Base-by-base conservation (phyloP, 2,113 vertebrate species). In the Centrocercus urophasianus region DNA sequence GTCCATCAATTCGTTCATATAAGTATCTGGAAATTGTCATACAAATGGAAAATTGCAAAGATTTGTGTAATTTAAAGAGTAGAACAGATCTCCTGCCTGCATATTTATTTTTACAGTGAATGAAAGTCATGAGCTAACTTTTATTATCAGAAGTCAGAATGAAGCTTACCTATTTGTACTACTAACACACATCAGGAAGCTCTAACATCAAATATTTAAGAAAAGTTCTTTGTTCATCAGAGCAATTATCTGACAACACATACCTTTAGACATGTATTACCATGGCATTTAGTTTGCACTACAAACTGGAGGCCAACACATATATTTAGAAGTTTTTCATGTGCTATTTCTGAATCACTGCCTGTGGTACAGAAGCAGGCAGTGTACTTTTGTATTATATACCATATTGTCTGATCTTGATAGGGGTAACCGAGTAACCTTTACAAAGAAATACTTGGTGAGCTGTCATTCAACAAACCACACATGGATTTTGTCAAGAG, bases 1-100 rank as follows among this genome's bases (percentile, higher is more conserved):
- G 98, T 52, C 99, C 99, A 70, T 99, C 99, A 67, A 99, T 99
- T 8, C 99, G 98, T 83, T 99, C 99, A 69, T 99, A 99, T 80
- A 99, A 96, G 84, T 99, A 99, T 95, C 99, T 99, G 95, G 42
- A 67, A 75, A 80, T 8, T 5, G 24, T 52, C 87, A 96, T 32
- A 47, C 10, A 63, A 22, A 65, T 25, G 48, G n/a, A 24, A 47
- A 6, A 78, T 25, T 34, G 19, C 56, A 50, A 9, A 34, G 17
- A 2, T 0, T 11, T 8, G 12, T 3, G 1, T 1, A 1, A 28
- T 5, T 34, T 6, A 8, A 16, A 61, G 15, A 8, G 27, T 13
- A 65, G 13, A 80, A 54, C 70, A 71, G 8, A 8, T n/a, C 27
- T 57, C 3, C 48, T 75, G 32, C 32, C 70, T 19, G 14, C 1